Evolutionary conservation across 2,797 vertebrate genomes (phyloP).

Genomic region (Pteronotus mesoamericanus): DNA sequence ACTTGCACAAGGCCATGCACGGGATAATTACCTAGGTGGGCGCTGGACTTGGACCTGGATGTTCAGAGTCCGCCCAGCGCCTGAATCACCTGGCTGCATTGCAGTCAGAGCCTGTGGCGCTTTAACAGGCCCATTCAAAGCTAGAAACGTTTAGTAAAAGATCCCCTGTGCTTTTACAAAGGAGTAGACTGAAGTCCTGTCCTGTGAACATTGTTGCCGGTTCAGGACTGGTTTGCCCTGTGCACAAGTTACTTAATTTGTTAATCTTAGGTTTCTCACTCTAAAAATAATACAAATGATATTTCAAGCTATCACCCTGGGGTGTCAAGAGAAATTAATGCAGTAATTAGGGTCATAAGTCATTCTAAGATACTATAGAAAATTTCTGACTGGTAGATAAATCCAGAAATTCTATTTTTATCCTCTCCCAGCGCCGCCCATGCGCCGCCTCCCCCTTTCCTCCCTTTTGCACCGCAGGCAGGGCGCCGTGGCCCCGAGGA

Average conservation of each 20-base stretch:
- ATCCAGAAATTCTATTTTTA: slow-evolving; percentile 27
- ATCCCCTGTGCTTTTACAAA: not conserved
- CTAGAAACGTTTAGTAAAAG: not conserved
- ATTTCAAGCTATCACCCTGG: not conserved
- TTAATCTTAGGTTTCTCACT: not conserved
- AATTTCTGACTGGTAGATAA: not conserved
- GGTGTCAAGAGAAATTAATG: slow-evolving; percentile 32
- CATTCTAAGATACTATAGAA: not conserved
- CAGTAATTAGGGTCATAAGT: not conserved
- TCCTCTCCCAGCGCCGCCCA: not conserved
- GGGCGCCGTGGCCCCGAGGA: not conserved
- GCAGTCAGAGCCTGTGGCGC: rapidly evolving
- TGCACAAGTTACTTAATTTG: not conserved
- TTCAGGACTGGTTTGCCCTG: not conserved
- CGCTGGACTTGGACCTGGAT: not conserved
- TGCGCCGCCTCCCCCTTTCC: rapidly evolving
- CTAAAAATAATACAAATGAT: slow-evolving; percentile 18
- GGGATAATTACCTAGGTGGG: not conserved
- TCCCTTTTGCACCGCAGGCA: not conserved
- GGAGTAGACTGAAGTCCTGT: not conserved
- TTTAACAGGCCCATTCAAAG: not conserved
- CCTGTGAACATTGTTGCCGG: not conserved
- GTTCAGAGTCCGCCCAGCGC: not conserved
- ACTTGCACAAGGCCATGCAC: not conserved
- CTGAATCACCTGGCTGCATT: not conserved